A percentile compares a stretch with the other conserved stretches of the same genome.
These are phyloP conservation scores for Rhagium mordax DNA, from an alignment of 2,888 invertebrate species.

Conservation along the genomic window DNA sequence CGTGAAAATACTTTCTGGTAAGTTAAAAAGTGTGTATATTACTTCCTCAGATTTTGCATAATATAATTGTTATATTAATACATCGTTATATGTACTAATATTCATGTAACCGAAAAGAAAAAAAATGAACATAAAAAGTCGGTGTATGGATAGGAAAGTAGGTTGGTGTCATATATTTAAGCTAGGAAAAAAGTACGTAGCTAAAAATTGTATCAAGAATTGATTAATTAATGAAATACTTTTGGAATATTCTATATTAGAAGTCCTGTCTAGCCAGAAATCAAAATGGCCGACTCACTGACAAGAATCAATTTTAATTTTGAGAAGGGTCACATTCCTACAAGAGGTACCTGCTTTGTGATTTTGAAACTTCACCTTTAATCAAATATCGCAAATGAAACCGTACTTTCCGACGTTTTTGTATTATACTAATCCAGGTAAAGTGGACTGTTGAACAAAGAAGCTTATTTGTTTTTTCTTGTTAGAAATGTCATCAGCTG, in stretches of 20 bases:
- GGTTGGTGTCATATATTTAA: slow-evolving; percentile 12
- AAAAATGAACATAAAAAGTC: slow-evolving; percentile 32
- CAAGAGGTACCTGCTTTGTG: slow-evolving; percentile 32
- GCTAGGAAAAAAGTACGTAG: not conserved
- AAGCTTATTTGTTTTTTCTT: slow-evolving; percentile 14
- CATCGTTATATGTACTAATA: not conserved
- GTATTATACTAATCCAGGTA: not conserved
- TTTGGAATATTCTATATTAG: slow-evolving; percentile 16
- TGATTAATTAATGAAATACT: slow-evolving; percentile 6
- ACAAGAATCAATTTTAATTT: slow-evolving; percentile 67
- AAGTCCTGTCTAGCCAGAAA: slow-evolving; percentile 48
- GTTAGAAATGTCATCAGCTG: slow-evolving; percentile 68
- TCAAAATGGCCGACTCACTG: slow-evolving; percentile 69
- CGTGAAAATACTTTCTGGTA: slow-evolving; percentile 42
- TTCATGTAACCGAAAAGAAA: slow-evolving; percentile 18
- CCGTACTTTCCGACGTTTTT: not conserved
- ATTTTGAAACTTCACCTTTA: slow-evolving; percentile 12
- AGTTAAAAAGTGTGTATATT: slow-evolving; percentile 25
- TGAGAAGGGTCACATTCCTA: slow-evolving; percentile 51
- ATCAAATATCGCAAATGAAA: slow-evolving; percentile 20
- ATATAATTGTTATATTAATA: not conserved
- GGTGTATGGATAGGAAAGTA: slow-evolving; percentile 31
- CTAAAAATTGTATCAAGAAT: not conserved
- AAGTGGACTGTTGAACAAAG: slow-evolving; percentile 9
- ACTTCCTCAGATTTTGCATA: not conserved